Evolutionary conservation across 2,113 vertebrate species (phyloP).

Genomic region (Gallinago jamesoni): DNA sequence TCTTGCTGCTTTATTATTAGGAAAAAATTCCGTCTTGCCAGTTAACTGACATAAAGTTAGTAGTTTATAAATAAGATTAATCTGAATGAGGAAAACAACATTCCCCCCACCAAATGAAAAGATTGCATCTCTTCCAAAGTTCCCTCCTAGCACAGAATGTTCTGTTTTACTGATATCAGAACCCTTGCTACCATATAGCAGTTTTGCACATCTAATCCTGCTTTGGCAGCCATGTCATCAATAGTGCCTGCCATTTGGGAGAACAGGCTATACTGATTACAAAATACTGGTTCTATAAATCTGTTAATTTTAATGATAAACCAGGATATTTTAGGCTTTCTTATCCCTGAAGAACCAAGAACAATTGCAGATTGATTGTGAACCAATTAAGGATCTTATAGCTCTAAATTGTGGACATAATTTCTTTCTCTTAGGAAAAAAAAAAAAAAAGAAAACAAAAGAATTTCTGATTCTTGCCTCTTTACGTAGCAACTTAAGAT

Average conservation of each 20-base stretch:
- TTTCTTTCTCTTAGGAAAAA: background rate
- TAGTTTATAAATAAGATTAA: background rate
- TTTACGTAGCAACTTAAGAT: background rate
- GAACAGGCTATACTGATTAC: background rate
- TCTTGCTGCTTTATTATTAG: background rate
- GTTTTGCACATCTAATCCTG: background rate
- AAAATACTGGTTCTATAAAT: constrained; percentile 21
- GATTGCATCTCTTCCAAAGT: background rate
- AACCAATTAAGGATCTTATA: constrained; percentile 23
- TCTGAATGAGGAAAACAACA: background rate
- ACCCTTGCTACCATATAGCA: background rate
- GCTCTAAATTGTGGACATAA: background rate
- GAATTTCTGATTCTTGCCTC: background rate
- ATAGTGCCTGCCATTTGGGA: background rate
- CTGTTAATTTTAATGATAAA: constrained; percentile 48
- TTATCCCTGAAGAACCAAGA: constrained; percentile 22
- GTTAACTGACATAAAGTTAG: background rate
- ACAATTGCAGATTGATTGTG: constrained; percentile 37
- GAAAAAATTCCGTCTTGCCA: background rate
- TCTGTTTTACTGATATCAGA: background rate
- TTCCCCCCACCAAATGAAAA: background rate
- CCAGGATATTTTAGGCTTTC: constrained; percentile 15
- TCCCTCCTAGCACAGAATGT: background rate
- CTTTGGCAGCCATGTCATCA: constrained; percentile 5
- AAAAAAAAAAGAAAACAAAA: background rate